These are phyloP conservation scores for Galerucella calmariensis DNA, from an alignment of 2,888 invertebrate genomes.

Conservation along the genomic window DNA sequence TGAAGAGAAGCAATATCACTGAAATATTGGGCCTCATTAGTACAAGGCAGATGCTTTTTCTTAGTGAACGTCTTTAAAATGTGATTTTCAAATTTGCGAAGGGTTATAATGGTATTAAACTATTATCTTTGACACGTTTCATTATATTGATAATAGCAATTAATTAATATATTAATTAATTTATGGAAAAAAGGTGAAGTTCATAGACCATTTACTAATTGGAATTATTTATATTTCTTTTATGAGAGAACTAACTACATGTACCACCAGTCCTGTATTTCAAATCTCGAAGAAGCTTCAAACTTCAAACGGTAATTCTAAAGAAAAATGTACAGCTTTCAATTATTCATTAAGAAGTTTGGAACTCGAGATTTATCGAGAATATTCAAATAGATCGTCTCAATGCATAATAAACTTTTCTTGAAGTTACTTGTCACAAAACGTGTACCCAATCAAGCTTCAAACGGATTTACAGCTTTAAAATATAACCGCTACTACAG, in stretches of 20 bases:
- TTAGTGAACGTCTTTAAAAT: too few relatives aligned
- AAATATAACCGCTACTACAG: neutral
- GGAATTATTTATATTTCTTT: too few relatives aligned
- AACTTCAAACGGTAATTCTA: neutral
- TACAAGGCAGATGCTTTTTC: too few relatives aligned
- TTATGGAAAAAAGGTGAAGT: too few relatives aligned
- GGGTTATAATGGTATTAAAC: too few relatives aligned
- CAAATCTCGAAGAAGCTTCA: neutral
- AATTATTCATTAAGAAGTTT: neutral
- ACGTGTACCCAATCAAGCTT: neutral
- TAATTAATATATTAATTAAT: too few relatives aligned
- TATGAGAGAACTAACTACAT: neutral
- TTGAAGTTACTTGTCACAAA: neutral
- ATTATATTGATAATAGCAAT: too few relatives aligned
- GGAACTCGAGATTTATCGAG: neutral
- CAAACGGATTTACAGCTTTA: neutral
- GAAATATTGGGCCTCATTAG: too few relatives aligned
- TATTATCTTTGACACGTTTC: too few relatives aligned
- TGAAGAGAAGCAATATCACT: too few relatives aligned
- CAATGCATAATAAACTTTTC: neutral
- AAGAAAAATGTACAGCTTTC: neutral
- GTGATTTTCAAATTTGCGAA: too few relatives aligned
- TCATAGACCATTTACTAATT: too few relatives aligned
- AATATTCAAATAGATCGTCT: neutral
- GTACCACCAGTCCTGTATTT: neutral